Percentiles rank a stretch among this genome's conserved stretches.
These are phyloP conservation scores for Oncorhynchus masou DNA, from an alignment of 2,113 vertebrate species.

Conservation along the genomic window DNA sequence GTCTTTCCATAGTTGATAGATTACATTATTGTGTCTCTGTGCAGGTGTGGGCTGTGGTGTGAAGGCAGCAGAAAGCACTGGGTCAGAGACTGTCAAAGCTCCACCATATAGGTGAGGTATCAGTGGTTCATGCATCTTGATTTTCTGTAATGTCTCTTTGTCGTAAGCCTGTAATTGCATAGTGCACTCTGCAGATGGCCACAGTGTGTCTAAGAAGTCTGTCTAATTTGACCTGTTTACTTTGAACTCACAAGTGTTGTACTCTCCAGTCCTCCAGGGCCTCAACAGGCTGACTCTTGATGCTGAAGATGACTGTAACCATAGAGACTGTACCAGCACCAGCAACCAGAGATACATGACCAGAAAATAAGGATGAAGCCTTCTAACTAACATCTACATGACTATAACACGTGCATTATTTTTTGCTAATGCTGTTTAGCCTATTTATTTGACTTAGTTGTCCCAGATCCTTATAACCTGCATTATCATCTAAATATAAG, in stretches of 20 bases:
- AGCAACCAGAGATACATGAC: background rate
- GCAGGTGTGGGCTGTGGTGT: background rate
- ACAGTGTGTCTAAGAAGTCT: background rate
- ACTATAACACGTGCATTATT: too few species aligned
- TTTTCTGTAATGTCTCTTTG: too few species aligned
- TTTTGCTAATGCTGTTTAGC: too few species aligned
- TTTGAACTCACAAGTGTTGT: background rate
- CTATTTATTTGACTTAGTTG: too few species aligned
- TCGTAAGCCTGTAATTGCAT: too few species aligned
- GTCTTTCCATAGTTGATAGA: background rate
- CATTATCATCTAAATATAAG: too few species aligned
- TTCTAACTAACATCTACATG: background rate
- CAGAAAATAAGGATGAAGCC: background rate
- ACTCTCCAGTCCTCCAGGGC: background rate
- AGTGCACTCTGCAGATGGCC: background rate
- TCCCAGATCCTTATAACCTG: too few species aligned
- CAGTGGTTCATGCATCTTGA: background rate
- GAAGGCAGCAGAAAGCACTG: background rate
- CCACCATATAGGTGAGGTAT: background rate
- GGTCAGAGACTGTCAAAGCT: background rate
- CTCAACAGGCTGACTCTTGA: background rate
- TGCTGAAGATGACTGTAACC: background rate
- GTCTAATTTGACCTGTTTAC: background rate
- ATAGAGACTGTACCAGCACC: background rate
- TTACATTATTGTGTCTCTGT: background rate